Evolutionary conservation across 2,797 vertebrate species (phyloP).

Genomic region (Huso huso): DNA sequence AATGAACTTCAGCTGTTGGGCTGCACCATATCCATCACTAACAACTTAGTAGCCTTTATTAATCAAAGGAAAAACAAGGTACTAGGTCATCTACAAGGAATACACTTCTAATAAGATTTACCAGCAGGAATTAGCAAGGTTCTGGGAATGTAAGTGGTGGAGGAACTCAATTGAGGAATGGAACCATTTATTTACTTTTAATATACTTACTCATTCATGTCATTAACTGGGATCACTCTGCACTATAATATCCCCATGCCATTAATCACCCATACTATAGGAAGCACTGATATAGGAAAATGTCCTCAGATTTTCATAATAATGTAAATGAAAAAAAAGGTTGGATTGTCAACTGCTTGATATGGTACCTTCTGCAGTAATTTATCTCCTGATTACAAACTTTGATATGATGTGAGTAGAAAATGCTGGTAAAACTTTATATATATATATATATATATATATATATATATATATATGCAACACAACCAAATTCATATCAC

Average conservation of each 20-base stretch:
- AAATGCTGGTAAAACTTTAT: too few relatives aligned
- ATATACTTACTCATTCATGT: slow-evolving; percentile 2
- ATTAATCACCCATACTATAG: background rate
- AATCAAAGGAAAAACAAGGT: slow-evolving; percentile 72
- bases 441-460: too few relatives aligned
- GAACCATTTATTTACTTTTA: slow-evolving; percentile 20
- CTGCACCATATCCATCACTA: slow-evolving; percentile 87
- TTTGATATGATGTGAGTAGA: too few relatives aligned
- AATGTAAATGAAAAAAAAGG: too few relatives aligned
- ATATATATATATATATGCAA: too few relatives aligned
- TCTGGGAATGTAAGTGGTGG: slow-evolving; percentile 32
- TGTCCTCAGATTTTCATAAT: too few relatives aligned
- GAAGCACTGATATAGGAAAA: too few relatives aligned
- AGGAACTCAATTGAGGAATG: slow-evolving; percentile 31
- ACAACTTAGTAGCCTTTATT: slow-evolving; percentile 69
- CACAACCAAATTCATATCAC: too few relatives aligned
- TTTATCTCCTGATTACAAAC: too few relatives aligned
- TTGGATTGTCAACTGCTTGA: too few relatives aligned
- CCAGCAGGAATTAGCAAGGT: slow-evolving; percentile 52
- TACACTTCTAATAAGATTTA: slow-evolving; percentile 68
- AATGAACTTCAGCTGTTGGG: slow-evolving; percentile 97
- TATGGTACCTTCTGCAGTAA: too few relatives aligned
- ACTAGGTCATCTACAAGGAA: slow-evolving; percentile 61
- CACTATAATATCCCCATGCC: background rate
- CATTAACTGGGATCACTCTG: background rate